Conservation (phyloP, 53 echinoderm and acorn worm species). For the Paracentrotus lividus region DNA sequence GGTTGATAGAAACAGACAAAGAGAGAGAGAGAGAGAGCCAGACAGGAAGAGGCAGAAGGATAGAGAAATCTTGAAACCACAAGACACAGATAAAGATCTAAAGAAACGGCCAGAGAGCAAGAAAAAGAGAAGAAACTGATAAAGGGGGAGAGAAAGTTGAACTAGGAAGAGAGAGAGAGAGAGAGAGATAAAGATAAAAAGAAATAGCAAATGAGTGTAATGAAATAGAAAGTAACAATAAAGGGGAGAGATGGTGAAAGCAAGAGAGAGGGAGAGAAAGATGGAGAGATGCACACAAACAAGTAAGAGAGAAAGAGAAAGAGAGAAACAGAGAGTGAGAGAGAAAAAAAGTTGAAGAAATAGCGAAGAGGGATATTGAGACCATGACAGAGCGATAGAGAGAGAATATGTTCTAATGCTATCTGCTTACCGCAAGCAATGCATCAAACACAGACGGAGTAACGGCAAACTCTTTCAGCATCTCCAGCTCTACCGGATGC, state of each 20-base stretch:
- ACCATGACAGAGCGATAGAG: not conserved
- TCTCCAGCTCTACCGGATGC: constrained; percentile 96
- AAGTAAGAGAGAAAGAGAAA: not conserved
- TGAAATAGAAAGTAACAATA: not conserved
- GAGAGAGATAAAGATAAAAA: not conserved
- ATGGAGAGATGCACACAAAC: not conserved
- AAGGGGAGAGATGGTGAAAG: not conserved
- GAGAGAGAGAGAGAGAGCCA: not conserved
- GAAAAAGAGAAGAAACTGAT: no score
- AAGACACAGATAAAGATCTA: no score
- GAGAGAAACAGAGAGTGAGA: not conserved
- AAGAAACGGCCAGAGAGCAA: no score
- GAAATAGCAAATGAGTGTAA: not conserved
- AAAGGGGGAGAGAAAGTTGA: no score
- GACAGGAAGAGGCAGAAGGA: not conserved
- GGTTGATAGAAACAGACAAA: not conserved
- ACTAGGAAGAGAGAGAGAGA: not conserved
- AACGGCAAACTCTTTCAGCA: constrained; percentile 91
- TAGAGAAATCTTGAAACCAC: no score
- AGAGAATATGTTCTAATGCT: constrained; percentile 37
- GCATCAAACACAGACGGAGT: constrained; percentile 81
- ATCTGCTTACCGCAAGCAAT: constrained; percentile 78
- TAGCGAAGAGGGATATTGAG: not conserved
- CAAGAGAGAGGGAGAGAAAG: not conserved
- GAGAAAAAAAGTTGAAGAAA: not conserved